phyloP scores from a whole-genome alignment of 2,113 vertebrate genomes.

The Tor tambroides region DNA sequence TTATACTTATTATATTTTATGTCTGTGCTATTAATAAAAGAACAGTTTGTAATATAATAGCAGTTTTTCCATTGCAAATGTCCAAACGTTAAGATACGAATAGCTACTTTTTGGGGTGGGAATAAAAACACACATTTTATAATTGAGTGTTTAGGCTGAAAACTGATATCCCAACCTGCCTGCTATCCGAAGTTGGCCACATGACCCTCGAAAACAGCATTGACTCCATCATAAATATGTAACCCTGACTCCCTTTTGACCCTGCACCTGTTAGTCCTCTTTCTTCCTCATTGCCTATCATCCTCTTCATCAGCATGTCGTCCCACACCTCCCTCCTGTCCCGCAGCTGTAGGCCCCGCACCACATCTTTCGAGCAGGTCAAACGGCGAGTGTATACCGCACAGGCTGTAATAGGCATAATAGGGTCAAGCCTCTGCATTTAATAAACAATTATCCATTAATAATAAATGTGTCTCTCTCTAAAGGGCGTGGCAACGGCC shows the following conservation, averaged over 20 bases:
- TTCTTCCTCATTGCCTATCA: constrained; percentile 56
- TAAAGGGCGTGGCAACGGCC: constrained; percentile 69
- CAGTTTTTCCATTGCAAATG: not conserved
- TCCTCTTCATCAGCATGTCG: constrained; percentile 46
- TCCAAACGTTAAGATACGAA: not conserved
- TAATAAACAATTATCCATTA: constrained; percentile 85
- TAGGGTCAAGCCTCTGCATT: constrained; percentile 81
- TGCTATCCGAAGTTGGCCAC: not conserved
- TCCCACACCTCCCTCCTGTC: constrained; percentile 41
- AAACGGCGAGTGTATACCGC: constrained; percentile 61
- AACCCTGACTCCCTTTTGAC: constrained; percentile 42
- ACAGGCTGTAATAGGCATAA: constrained; percentile 75
- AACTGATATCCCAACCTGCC: not conserved
- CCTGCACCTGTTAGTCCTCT: constrained; percentile 39
- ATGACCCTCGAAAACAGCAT: constrained; percentile 10
- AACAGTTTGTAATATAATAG: no score
- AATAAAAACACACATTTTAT: constrained; percentile 14
- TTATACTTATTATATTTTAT: no score
- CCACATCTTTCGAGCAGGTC: constrained; percentile 73
- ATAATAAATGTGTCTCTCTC: constrained; percentile 80
- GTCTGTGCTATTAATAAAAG: not conserved
- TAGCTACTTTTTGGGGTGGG: no score
- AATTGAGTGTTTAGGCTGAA: not conserved
- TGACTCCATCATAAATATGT: constrained; percentile 55
- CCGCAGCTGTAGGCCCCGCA: constrained; percentile 58